Evolutionary conservation across 1,140 invertebrate species (phyloP).

Genomic region (Drosophila orena): DNA sequence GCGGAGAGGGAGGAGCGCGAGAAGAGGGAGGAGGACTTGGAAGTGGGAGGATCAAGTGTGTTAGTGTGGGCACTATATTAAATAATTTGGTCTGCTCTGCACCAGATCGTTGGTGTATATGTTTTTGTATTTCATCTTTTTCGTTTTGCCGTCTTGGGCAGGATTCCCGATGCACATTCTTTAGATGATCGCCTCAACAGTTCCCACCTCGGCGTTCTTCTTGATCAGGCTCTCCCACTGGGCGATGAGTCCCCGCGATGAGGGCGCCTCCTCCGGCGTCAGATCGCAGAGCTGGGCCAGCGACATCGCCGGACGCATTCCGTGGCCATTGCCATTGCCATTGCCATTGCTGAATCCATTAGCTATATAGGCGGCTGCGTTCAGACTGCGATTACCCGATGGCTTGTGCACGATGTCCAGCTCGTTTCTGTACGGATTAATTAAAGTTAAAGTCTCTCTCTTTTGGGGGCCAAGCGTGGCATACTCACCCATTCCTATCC

Average conservation of each 20-base stretch:
- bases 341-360: slow-evolving; percentile 40
- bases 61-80: slow-evolving; percentile 63
- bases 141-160: neutral
- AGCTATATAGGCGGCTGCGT: slow-evolving; percentile 38
- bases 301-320: slow-evolving; percentile 87
- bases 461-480: fast-evolving
- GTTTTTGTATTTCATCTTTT: slow-evolving; percentile 1
- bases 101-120: slow-evolving; percentile 35
- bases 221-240: slow-evolving; percentile 88
- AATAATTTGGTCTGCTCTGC: slow-evolving; percentile 78
- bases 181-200: slow-evolving; percentile 61
- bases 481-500: slow-evolving; percentile 57
- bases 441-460: neutral
- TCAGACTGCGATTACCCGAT: slow-evolving; percentile 63
- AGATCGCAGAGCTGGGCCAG: slow-evolving; percentile 87
- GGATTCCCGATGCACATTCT: neutral
- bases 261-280: slow-evolving; percentile 86
- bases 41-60: neutral
- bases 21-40: neutral
- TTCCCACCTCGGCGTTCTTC: slow-evolving; percentile 85
- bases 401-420: slow-evolving; percentile 50
- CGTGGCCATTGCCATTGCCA: slow-evolving; percentile 73
- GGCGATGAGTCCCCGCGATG: slow-evolving; percentile 87
- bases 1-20: neutral
- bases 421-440: slow-evolving; percentile 38